Evolutionary conservation across 2,113 vertebrate species (phyloP).

Genomic region (Gnathonemus echidnorhynchus): DNA sequence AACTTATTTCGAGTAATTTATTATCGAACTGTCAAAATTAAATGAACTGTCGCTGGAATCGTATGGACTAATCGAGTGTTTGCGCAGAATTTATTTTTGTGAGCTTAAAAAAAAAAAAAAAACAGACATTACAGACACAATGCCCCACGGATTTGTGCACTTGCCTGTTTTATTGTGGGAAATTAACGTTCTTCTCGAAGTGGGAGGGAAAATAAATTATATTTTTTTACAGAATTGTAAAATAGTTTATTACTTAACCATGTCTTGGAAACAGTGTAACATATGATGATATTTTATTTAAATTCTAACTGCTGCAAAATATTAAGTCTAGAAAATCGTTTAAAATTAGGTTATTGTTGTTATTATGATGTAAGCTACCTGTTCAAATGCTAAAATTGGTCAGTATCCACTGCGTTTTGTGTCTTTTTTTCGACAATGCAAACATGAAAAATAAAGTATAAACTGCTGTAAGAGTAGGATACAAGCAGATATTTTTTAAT

Average conservation of each 20-base stretch:
- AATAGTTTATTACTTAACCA: conserved; percentile 99
- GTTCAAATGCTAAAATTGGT: not conserved
- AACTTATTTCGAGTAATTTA: conserved; percentile 98
- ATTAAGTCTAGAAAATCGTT: conserved; percentile 57
- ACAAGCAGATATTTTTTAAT: not conserved
- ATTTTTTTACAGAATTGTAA: conserved; percentile 99
- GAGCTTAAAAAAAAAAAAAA: conserved; percentile 58
- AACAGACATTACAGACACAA: conserved; percentile 49
- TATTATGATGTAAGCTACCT: conserved; percentile 38
- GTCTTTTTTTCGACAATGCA: conserved; percentile 40
- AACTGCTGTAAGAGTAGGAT: not conserved
- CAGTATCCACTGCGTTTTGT: not conserved
- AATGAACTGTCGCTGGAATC: conserved; percentile 73
- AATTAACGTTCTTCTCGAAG: conserved; percentile 58
- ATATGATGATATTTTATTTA: conserved; percentile 97
- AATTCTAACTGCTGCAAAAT: conserved; percentile 85
- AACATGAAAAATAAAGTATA: not conserved
- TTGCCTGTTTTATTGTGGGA: conserved; percentile 69
- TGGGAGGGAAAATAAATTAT: conserved; percentile 88
- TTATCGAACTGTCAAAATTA: conserved; percentile 58
- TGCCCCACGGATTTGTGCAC: conserved; percentile 61
- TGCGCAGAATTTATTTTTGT: conserved; percentile 98
- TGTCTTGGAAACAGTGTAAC: conserved; percentile 99
- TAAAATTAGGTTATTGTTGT: conserved; percentile 41
- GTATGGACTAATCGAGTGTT: conserved; percentile 66